A percentile compares a stretch with the other conserved stretches of the same genome.
These are phyloP conservation scores for Botia kubotai DNA, from an alignment of 2,797 vertebrate species.

Conservation along the genomic window DNA sequence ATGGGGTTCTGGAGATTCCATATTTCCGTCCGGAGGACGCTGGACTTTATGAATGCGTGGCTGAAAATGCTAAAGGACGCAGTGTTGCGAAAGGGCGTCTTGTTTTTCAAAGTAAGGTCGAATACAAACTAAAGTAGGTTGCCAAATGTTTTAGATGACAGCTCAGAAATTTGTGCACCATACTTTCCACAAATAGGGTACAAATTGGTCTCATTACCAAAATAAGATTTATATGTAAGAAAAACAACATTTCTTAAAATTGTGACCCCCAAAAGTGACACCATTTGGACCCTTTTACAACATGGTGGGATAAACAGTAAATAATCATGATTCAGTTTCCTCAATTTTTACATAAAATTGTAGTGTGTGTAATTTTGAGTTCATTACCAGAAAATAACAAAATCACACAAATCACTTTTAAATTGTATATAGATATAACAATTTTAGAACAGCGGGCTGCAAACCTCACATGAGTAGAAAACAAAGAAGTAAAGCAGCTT, in stretches of 20 bases:
- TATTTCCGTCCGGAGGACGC: slow-evolving; percentile 93
- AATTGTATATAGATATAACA: not conserved
- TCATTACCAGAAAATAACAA: not conserved
- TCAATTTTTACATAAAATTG: not conserved
- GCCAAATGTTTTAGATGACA: not conserved
- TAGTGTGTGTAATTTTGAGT: not conserved
- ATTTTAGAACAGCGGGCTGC: not conserved
- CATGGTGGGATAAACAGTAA: not conserved
- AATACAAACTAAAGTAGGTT: not conserved
- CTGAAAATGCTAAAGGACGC: slow-evolving; percentile 88
- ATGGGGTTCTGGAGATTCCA: slow-evolving; percentile 90
- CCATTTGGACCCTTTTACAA: not conserved
- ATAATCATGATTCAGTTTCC: not conserved
- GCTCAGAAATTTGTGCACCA: not conserved
- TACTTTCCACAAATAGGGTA: not conserved
- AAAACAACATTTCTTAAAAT: not conserved
- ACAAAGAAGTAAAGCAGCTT: not conserved
- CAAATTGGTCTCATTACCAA: not conserved
- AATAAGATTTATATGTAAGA: not conserved
- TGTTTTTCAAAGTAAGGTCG: slow-evolving; percentile 84
- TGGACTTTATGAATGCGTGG: slow-evolving; percentile 87
- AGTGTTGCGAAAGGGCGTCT: slow-evolving; percentile 88
- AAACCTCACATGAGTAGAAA: not conserved
- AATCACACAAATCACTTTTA: not conserved
- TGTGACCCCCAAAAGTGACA: not conserved